Base-by-base conservation (phyloP, 2,888 invertebrate species). In the Homarus gammarus region DNA sequence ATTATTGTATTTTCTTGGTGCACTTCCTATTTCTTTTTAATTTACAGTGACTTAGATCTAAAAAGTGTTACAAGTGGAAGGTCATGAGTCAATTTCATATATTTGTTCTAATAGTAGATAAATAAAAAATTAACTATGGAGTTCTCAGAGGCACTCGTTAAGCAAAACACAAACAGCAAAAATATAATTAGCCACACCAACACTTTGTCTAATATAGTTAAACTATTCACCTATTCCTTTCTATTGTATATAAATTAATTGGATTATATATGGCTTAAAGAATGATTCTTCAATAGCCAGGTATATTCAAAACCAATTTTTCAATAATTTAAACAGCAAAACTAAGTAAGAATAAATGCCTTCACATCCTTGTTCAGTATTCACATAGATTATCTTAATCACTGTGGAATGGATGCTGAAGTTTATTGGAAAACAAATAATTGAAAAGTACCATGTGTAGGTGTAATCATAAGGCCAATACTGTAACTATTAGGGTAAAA, bases 331-430 rank as follows among this genome's bases (percentile, higher is more conserved):
- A 79, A 56, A 56, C 36, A 18, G 5, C 8, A 8, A n/a, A 33
- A 56, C 15, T 38, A 2, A 38, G 22, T 38, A 2, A 38, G 36
- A 18, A 73, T 56, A 79, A 79, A 79, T 56, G 79, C 33, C 79
- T 56, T 79, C 79, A 79, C 79, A 79, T 79, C 79, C 79, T 79
- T 33, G 33, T 56, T 33, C 56, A 79, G 33, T 18, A 78, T n/a
- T 36, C 49, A 78, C 38, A 78, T n/a, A 78, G 44, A 51, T 38
- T 38, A 56, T 36, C 51, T 31, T 15, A 51, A 38, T 38, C 40
- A 18, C 64, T 36, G 22, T 83, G 70, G 82, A 83, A 83, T 83
- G 82, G 49, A 83, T 83, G 82, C 18, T 49, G 27, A 70, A 70
- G 68, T 51, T 70, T 49, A 44, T 75, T 15, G n/a, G 49, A 70